Base-by-base conservation (phyloP, 2,113 vertebrate species). In the Sphaerodactylus townsendi region DNA sequence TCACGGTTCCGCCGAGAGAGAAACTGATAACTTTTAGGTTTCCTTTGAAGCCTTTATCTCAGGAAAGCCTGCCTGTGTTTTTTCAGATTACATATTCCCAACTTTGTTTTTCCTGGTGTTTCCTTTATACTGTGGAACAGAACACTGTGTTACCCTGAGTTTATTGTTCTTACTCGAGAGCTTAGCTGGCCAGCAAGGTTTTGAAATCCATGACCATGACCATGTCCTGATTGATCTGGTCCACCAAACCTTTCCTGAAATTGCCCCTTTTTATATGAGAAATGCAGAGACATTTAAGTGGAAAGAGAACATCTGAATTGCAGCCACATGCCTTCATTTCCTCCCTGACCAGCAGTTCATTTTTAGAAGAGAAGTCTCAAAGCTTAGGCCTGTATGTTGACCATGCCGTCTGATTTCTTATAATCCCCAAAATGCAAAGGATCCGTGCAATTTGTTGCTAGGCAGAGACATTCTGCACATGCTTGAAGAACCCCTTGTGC, bases 11-110 rank as follows among this genome's bases (percentile, higher is more conserved):
- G 21, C 37, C 0, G 1, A 82, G 65, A 82, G 0, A 0, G 81
- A 44, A 44, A 69, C 79, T 46, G 39, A 41, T 62, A 90, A 85
- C 81, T 92, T 94, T 78, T 79, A 21, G 53, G 77, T 78, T 78
- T 62, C n/a, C 35, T 89, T 87, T 82, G 9, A 72, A 84, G 69
- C 65, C 37, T 23, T 82, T 81, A 81, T 46, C 79, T 90, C 64
- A 75, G 37, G 65, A 86, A 90, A 83, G 46, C 86, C 41, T 35
- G 1, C 82, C 50, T 37, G 1, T 83, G 50, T 23, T 90, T 41
- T 89, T 85, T 25, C 33, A 90, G 53, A 68, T 39, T 79, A 35
- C 46, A 37, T 13, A 19, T 86, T 85, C 88, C 72, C 33, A 73
- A 30, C 19, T 82, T 73, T 39, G 53, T 56, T 56, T 56, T 25